Evolutionary conservation across 2,113 vertebrate species (phyloP).

Genomic region (Hippocampus guttulatus): DNA sequence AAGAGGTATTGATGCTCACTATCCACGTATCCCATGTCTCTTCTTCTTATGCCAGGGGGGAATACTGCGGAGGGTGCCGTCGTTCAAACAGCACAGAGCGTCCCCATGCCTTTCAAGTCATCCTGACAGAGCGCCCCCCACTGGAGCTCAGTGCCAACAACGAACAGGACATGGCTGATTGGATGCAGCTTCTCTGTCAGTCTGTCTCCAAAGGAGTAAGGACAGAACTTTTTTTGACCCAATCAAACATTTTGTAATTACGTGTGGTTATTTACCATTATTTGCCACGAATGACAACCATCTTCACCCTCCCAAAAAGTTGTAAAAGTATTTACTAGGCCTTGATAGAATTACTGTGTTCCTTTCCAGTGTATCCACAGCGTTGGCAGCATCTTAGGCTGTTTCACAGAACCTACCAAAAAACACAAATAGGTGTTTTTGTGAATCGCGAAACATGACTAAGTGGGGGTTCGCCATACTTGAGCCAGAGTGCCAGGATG

Average conservation of each 20-base stretch:
- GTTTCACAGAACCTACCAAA: neutral
- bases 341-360: no score
- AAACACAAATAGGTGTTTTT: neutral
- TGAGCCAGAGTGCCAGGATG: neutral
- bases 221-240: neutral
- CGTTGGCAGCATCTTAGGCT: no score
- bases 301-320: neutral
- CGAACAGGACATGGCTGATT: constrained; percentile 93
- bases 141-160: constrained; percentile 86
- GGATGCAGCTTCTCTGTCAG: constrained; percentile 96
- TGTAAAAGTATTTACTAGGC: neutral
- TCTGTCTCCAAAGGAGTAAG: constrained; percentile 95
- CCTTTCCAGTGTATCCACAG: no score
- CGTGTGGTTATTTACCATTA: neutral
- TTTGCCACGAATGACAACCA: neutral
- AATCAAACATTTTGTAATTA: neutral
- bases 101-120: constrained; percentile 92
- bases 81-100: constrained; percentile 87
- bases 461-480: neutral
- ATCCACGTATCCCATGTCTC: neutral
- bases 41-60: constrained; percentile 74
- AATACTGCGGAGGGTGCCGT: constrained; percentile 92
- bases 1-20: neutral
- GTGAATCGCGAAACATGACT: neutral
- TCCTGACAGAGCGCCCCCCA: constrained; percentile 85